phyloP scores from a whole-genome alignment of 1,140 invertebrate genomes.

The Thalassaphorura encarpata region DNA sequence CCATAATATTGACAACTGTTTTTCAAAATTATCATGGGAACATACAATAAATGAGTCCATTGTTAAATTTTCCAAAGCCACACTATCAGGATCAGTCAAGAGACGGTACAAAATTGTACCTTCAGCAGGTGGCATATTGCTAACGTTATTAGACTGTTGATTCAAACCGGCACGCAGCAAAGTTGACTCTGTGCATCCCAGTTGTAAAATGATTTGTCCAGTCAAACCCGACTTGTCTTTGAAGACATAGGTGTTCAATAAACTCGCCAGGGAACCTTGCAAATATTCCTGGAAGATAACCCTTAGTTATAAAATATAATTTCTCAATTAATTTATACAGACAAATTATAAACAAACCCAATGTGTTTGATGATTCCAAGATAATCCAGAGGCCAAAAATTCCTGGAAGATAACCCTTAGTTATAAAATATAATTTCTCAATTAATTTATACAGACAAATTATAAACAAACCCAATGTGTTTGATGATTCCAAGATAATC shows the following conservation, averaged over 20 bases:
- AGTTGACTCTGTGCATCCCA: conserved; percentile 52
- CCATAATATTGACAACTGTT: neutral
- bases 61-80: conserved; percentile 49
- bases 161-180: conserved; percentile 44
- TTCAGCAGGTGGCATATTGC: conserved; percentile 48
- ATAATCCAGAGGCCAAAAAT: conserved; percentile 47
- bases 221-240: conserved; percentile 44
- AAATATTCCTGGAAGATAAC: conserved; percentile 45
- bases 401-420: too few species aligned
- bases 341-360: conserved; percentile 39
- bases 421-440: conserved; percentile 6
- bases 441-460: neutral
- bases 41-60: conserved; percentile 49
- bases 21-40: conserved; percentile 16
- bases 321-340: neutral
- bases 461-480: conserved; percentile 43
- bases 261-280: conserved; percentile 44
- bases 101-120: conserved; percentile 54
- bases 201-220: conserved; percentile 49
- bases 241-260: conserved; percentile 52
- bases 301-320: conserved; percentile 14
- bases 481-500: conserved; percentile 52
- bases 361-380: conserved; percentile 52
- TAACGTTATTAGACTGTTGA: conserved; percentile 42
- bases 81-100: conserved; percentile 51